Percentiles rank a stretch among this genome's conserved stretches.
Conservation (phyloP, 2,888 invertebrate genomes). For the Epicampocera succincta region DNA sequence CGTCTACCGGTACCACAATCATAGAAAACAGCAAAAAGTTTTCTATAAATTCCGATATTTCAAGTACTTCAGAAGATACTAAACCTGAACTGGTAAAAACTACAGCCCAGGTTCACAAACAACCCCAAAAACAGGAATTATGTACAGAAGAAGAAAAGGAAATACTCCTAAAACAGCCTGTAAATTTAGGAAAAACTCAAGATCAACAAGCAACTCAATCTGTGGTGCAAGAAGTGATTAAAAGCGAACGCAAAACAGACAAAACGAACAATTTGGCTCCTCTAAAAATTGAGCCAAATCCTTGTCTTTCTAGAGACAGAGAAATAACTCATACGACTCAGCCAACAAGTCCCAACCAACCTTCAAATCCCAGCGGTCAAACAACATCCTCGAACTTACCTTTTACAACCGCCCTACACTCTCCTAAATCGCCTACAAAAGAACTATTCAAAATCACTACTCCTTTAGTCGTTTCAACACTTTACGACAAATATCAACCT, state of each 20-base stretch:
- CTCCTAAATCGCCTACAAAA: constrained; percentile 13
- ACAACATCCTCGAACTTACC: not conserved
- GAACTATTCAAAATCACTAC: constrained; percentile 35
- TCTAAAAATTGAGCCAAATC: not conserved
- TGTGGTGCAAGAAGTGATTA: constrained; percentile 35
- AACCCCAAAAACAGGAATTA: constrained; percentile 22
- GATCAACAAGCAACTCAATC: constrained; percentile 7
- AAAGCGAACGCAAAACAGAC: constrained; percentile 9
- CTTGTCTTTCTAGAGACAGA: not conserved
- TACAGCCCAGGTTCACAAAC: constrained; percentile 66
- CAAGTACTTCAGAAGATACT: constrained; percentile 47
- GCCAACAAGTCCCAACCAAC: not conserved
- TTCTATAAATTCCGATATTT: constrained; percentile 65
- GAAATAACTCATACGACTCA: not conserved
- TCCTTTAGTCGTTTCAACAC: constrained; percentile 33
- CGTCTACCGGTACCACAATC: constrained; percentile 20
- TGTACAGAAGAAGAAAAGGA: not conserved
- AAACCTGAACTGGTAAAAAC: constrained; percentile 54
- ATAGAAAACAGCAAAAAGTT: constrained; percentile 60
- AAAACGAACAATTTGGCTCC: not conserved
- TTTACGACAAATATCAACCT: constrained; percentile 36
- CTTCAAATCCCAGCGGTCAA: not conserved
- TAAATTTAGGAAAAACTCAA: constrained; percentile 2
- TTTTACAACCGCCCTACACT: constrained; percentile 23
- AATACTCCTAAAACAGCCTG: not conserved